A percentile compares a stretch with the other conserved stretches of the same genome.
phyloP scores from a whole-genome alignment of 2,113 vertebrate species.

The Chionodraco myersi region DNA sequence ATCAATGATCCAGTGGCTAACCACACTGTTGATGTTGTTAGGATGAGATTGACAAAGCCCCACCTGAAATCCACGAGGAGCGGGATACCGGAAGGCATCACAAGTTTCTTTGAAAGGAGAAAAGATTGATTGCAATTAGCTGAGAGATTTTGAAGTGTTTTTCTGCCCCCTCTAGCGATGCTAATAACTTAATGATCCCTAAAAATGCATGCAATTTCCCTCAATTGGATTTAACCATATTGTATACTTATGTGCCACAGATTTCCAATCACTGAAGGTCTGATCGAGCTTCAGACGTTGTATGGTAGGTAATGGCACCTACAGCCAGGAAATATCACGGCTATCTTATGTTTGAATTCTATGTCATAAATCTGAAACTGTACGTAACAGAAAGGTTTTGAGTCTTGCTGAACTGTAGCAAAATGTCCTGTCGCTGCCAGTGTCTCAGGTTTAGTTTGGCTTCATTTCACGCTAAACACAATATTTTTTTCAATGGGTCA shows the following conservation, averaged over 20 bases:
- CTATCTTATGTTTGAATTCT: constrained; percentile 25
- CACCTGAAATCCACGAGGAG: constrained; percentile 49
- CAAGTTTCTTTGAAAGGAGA: constrained; percentile 72
- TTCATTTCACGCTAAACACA: not conserved
- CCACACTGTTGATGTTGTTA: constrained; percentile 8
- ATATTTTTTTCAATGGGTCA: not conserved
- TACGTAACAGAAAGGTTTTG: not conserved
- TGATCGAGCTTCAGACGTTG: constrained; percentile 54
- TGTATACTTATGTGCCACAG: constrained; percentile 67
- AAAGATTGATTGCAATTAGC: constrained; percentile 80
- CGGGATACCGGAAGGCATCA: constrained; percentile 57
- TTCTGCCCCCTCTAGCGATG: constrained; percentile 80
- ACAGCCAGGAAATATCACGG: constrained; percentile 39
- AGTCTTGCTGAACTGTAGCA: not conserved
- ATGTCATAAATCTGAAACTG: constrained; percentile 24
- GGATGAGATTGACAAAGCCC: constrained; percentile 28
- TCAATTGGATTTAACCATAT: constrained; percentile 75
- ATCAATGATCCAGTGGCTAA: not conserved
- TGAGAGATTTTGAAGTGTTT: constrained; percentile 74
- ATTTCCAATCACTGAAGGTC: constrained; percentile 74
- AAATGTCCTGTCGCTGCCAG: not conserved
- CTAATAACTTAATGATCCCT: constrained; percentile 81
- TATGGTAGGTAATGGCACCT: constrained; percentile 59
- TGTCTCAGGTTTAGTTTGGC: not conserved
- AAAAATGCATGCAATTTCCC: constrained; percentile 80